Evolutionary conservation across 2,113 vertebrate species (phyloP), one percentile per base, ranked within the genome.

Genomic region (Ancistrus triradiatus): DNA sequence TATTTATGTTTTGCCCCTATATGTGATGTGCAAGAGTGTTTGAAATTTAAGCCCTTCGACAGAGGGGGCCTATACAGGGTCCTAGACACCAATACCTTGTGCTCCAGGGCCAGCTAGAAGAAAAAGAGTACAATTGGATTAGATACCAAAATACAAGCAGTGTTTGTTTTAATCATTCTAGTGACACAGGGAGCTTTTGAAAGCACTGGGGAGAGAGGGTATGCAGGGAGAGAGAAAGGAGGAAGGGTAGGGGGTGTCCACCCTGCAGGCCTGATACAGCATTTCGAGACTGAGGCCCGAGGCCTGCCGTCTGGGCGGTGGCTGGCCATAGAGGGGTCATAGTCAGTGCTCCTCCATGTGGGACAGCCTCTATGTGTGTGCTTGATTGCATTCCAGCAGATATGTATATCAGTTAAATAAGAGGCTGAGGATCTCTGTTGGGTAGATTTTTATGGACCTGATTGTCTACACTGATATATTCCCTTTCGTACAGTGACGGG

Each of bases 151-250:
- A 92, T 90, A 92, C 59, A 79, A 81, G 80, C 85, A 71, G 77
- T 93, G 91, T 93, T 93, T 92, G 86, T 89, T 92, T 93, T 93
- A 92, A 92, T 93, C 90, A 93, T 85, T 78, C 85, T 84, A 80
- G 84, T 90, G 90, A 91, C 90, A 90, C 69, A 83, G 84, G 81
- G 85, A 87, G 86, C 87, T 88, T 83, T 90, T 88, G 81, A 85
- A 86, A 88, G 84, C 74, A 70, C 67, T 9, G 66, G 79, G 74
- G 78, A 73, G 75, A 84, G 81, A 80, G 59, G 66, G 63, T 72
- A 64, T 65, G 77, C 73, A 70, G 77, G 70, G 74, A 81, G 84
- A 80, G 82, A 64, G 77, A 47, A 72, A 73, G 31, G 59, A 59
- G 31, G 57, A 69, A 63, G 46, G 21, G 46, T 50, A 66, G 66